phyloP scores from a whole-genome alignment of 2,113 vertebrate species.

The Andinoacara biseriatus region DNA sequence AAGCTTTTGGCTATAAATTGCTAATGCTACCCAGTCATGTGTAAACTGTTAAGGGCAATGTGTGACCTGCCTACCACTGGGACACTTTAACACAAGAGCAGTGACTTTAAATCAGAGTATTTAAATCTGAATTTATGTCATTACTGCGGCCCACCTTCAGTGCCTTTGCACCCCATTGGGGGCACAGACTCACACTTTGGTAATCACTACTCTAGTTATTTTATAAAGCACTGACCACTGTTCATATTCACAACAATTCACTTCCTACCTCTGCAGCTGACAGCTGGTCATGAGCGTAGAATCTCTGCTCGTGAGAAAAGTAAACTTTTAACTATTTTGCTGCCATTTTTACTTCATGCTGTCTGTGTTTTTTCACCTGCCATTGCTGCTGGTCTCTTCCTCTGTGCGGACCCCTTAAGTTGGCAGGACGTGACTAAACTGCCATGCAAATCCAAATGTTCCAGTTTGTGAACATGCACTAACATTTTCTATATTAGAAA shows the following conservation, averaged over 20 bases:
- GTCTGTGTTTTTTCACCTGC: background rate
- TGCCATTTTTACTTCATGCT: rapidly evolving
- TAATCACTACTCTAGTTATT: background rate
- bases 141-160: background rate
- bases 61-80: no score
- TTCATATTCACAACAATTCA: background rate
- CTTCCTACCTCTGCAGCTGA: background rate
- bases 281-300: background rate
- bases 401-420: background rate
- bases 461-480: background rate
- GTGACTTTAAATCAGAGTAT: no score
- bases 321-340: background rate
- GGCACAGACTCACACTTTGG: rapidly evolving
- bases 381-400: no score
- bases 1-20: no score
- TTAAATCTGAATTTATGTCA: background rate
- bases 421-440: background rate
- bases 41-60: no score
- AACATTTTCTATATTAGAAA: background rate
- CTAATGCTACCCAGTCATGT: no score
- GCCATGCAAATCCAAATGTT: background rate
- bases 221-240: background rate
- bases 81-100: no score
- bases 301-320: background rate
- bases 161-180: background rate